These are phyloP conservation scores for Mobula birostris DNA, from an alignment of 2,113 vertebrate species.

Conservation along the genomic window DNA sequence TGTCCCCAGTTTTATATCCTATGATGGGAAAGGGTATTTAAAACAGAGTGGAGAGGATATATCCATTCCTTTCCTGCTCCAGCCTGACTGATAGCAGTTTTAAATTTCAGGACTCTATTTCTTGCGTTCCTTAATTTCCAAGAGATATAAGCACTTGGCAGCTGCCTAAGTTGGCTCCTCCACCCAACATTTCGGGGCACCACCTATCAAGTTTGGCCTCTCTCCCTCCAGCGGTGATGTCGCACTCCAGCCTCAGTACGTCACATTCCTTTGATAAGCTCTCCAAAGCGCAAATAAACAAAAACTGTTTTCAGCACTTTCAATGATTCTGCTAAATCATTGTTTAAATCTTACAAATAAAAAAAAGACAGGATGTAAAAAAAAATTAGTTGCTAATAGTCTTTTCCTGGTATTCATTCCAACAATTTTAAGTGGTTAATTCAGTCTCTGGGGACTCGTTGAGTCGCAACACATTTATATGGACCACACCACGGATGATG, in stretches of 20 bases:
- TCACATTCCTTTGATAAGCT: not conserved
- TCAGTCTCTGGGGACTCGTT: slow-evolving; percentile 18
- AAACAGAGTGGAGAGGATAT: too few relatives aligned
- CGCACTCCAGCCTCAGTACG: not conserved
- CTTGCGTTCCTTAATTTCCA: not conserved
- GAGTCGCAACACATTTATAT: not conserved
- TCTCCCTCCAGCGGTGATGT: not conserved
- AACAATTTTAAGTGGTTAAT: not conserved
- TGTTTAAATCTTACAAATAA: not conserved
- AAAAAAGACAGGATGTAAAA: slow-evolving; percentile 18
- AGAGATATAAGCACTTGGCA: too few relatives aligned
- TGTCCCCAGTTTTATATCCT: not conserved
- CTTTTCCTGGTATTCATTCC: slow-evolving; percentile 27
- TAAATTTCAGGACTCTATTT: not conserved
- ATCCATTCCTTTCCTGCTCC: not conserved
- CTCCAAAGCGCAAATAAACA: not conserved
- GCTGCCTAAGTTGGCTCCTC: not conserved
- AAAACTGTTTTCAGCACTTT: not conserved
- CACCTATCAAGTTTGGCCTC: not conserved
- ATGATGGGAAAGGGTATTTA: not conserved
- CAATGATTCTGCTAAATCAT: not conserved
- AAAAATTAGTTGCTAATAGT: not conserved
- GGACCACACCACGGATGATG: too few relatives aligned
- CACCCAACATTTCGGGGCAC: not conserved
- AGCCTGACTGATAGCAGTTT: not conserved